Base-by-base conservation (phyloP, 2,888 invertebrate genomes). In the Ornithoptera priamus region DNA sequence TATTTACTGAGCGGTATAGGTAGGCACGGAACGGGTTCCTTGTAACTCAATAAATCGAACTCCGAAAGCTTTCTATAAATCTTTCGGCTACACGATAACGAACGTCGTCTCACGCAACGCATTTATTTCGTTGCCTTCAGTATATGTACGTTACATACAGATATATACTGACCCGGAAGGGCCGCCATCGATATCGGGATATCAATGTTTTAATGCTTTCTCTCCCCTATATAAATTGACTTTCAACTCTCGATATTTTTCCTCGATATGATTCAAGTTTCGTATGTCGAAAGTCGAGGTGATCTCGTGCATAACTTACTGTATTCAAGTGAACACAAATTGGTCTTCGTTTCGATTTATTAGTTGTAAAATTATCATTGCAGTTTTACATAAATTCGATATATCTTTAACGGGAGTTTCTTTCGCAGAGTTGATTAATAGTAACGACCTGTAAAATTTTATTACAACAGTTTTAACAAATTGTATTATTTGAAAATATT, bases 1-100 rank as follows among this genome's bases (percentile, higher is more conserved):
- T 92, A 92, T 91, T 92, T 91, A 92, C 88, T 83, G 85, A 87
- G 86, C 85, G 86, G 86, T 89, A 90, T 86, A 89, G 88, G 90
- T 86, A 90, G 88, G 85, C 91, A 90, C 89, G 90, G 82, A 91
- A 90, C 91, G 89, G 88, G 90, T 91, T 88, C 81, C 88, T 81
- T 85, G 86, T 85, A 85, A 83, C 85, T 79, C 87, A 81, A 90
- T 92, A 91, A 92, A 92, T 90, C 86, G 81, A 75, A 69, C 72
- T 77, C 85, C 84, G 85, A 90, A 89, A 89, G 89, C 88, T 81
- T 81, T 79, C 78, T 85, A 91, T 92, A 92, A 91, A 92, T 92
- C 92, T 90, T 80, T 80, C 79, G 83, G 81, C 83, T 85, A 86
- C 88, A 82, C 90, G 92, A 92, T 92, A 92, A 92, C 89, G 88